Evolutionary conservation across 2,113 vertebrate genomes (phyloP), one percentile per base, ranked within the genome.

Genomic region (Seriola aureovittata): DNA sequence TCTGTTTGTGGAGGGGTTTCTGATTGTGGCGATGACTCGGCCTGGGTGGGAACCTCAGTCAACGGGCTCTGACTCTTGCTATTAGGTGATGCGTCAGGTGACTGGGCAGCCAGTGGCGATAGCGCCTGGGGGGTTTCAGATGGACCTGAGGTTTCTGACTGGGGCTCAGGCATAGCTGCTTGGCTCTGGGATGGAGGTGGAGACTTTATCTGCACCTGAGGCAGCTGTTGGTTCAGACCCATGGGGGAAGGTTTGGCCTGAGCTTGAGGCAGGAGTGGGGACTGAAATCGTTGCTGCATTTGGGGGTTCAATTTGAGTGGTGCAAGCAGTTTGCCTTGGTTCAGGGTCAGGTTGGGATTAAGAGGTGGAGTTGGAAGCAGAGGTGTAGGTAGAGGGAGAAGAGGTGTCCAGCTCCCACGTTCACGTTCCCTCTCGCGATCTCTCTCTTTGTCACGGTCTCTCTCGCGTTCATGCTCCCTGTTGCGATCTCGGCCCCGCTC

Each of bases 401-500:
- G 88, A 3, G 94, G 92, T 0, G 93, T 93, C 82, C 94, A 96
- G 64, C 93, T 65, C 11, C 93, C 92, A 0, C 88, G 92, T 1
- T 94, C 87, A 23, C 88, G 93, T 3, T 94, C 92, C 71, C 90
- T 84, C 34, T 93, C 92, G 0, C 90, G 89, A 2, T 95, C 94
- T 72, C 91, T 86, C 19, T 94, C 93, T 11, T 88, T 90, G 14
- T 92, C 93, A 0, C 85, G 88, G 4, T 92, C 93, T 80, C 88
- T 68, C 10, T 90, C 94, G 0, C 93, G 86, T 0, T 94, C 94
- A 0, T 90, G 94, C 72, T 98, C 97, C 76, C 95, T 93, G 60
- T 71, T 23, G 21, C 84, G 91, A 6, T 93, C 92, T 71, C 91
- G 74, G 29, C 89, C 93, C 34, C 93, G 88, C 8, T 92, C 93